Evolutionary conservation across 2,888 invertebrate species (phyloP).

Genomic region (Heliconius sara): DNA sequence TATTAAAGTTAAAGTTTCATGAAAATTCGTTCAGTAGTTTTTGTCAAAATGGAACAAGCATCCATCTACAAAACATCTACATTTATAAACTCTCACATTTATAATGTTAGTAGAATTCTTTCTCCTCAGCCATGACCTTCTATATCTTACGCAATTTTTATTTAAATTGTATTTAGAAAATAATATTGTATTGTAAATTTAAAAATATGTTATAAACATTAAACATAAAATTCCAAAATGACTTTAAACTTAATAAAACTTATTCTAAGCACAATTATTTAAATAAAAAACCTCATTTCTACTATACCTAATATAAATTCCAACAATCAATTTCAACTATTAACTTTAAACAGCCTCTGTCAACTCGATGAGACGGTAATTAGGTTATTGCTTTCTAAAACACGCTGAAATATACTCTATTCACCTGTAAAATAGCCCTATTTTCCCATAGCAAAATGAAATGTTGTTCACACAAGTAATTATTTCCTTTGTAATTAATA

Average conservation of each 20-base stretch:
- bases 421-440: constrained; percentile 11
- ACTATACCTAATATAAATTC: neutral
- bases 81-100: too few species aligned
- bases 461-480: constrained; percentile 49
- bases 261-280: neutral
- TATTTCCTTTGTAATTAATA: constrained; percentile 45
- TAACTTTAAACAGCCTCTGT: constrained; percentile 29
- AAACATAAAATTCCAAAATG: too few species aligned
- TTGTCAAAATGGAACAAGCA: too few species aligned
- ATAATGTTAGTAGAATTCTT: too few species aligned
- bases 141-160: too few species aligned
- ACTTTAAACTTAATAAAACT: neutral
- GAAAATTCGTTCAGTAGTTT: too few species aligned
- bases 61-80: too few species aligned
- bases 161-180: too few species aligned
- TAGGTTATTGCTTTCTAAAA: neutral
- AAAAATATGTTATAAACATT: too few species aligned
- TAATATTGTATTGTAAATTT: too few species aligned
- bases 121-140: too few species aligned
- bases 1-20: too few species aligned
- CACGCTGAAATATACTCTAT: constrained; percentile 17
- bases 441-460: constrained; percentile 56
- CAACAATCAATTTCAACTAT: constrained; percentile 12
- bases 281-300: neutral
- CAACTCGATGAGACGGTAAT: constrained; percentile 27